phyloP scores from a whole-genome alignment of 2,888 invertebrate species.

The Ectemnius cavifrons region DNA sequence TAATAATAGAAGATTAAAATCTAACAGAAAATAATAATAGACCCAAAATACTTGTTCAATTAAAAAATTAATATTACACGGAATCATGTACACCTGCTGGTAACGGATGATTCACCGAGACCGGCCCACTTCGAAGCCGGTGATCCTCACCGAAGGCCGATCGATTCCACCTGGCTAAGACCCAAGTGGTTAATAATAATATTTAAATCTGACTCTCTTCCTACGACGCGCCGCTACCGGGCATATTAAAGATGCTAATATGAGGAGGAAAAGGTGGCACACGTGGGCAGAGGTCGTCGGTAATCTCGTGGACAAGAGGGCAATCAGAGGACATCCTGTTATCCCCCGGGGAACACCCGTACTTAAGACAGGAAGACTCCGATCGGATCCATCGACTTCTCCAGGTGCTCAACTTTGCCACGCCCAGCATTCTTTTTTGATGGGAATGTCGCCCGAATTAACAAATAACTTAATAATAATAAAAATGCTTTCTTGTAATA shows the following conservation, averaged over 20 bases:
- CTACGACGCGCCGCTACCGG: constrained; percentile 39
- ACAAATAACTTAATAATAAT: too few species aligned
- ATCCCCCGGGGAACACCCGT: constrained; percentile 71
- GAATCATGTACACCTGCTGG: too few species aligned
- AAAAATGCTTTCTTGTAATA: too few species aligned
- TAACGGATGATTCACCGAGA: too few species aligned
- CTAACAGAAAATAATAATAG: too few species aligned
- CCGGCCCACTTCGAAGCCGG: too few species aligned
- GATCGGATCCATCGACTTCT: constrained; percentile 65
- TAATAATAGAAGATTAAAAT: too few species aligned
- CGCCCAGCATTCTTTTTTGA: neutral
- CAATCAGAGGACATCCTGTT: constrained; percentile 74
- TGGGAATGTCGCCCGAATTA: too few species aligned
- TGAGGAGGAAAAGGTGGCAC: constrained; percentile 52
- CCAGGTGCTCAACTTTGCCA: constrained; percentile 25
- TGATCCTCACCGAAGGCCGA: too few species aligned
- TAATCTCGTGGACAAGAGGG: constrained; percentile 71
- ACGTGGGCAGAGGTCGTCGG: constrained; percentile 37
- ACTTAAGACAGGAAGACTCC: constrained; percentile 59
- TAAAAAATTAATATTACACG: too few species aligned
- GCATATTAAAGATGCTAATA: constrained; percentile 64
- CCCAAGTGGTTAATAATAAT: constrained; percentile 36
- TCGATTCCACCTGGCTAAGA: too few species aligned
- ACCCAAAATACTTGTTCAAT: too few species aligned
- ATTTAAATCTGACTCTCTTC: constrained; percentile 54